Percentiles rank a stretch among this genome's conserved stretches.
These are phyloP conservation scores for Amphimedon queenslandica DNA, from an alignment of 37 sponge, comb jelly and placozoan species.

Conservation along the genomic window DNA sequence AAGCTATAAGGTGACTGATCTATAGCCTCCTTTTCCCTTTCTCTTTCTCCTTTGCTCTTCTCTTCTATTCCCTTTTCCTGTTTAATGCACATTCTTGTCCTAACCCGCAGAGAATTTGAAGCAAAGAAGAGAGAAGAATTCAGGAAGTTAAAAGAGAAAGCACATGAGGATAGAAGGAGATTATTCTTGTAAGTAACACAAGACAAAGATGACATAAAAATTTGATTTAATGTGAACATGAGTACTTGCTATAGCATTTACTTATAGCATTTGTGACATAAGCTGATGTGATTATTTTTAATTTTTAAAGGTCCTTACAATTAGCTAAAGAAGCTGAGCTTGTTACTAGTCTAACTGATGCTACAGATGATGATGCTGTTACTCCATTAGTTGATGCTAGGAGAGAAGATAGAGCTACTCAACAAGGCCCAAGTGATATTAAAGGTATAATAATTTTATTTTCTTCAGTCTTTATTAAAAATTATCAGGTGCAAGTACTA, in stretches of 20 bases:
- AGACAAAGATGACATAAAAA: too few species aligned
- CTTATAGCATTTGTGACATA: too few species aligned
- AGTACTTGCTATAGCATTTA: too few species aligned
- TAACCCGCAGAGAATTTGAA: constrained; percentile 27
- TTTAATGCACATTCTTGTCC: not conserved
- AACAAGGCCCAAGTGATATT: too few species aligned
- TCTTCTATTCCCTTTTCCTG: not conserved
- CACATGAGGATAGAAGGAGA: constrained; percentile 42
- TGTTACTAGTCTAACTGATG: too few species aligned
- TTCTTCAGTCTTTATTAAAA: not conserved
- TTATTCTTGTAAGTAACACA: constrained; percentile 59
- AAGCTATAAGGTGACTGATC: constrained; percentile 32
- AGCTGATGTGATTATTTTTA: too few species aligned
- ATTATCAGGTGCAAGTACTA: too few species aligned
- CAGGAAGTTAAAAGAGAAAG: constrained; percentile 28
- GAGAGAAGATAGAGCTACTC: too few species aligned
- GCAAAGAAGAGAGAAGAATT: constrained; percentile 42
- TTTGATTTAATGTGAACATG: too few species aligned
- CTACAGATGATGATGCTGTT: too few species aligned
- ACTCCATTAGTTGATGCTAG: constrained; percentile 1
- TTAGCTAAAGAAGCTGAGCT: too few species aligned
- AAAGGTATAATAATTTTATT: not conserved
- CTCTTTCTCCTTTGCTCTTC: not conserved
- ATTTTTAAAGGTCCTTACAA: too few species aligned
- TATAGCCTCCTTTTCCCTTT: not conserved